Conservation (phyloP, 2,113 vertebrate species). For the Labeo rohita region DNA sequence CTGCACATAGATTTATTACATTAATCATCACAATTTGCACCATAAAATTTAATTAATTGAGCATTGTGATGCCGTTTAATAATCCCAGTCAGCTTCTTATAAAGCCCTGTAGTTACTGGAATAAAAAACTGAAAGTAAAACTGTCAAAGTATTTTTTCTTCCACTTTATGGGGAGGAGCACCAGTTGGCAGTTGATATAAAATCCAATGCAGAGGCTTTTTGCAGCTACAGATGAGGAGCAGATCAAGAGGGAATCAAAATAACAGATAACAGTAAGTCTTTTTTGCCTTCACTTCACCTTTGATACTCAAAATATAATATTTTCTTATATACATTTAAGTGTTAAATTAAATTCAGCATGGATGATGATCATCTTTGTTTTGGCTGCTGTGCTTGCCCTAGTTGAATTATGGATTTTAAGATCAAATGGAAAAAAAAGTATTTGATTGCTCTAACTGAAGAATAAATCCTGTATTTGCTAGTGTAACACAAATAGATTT, state of each 20-base stretch:
- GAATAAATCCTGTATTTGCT: background rate
- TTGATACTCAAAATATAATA: background rate
- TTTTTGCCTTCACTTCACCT: too few relatives aligned
- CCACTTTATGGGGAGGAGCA: too few relatives aligned
- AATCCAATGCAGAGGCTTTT: background rate
- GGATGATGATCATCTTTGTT: background rate
- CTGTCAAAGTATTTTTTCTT: too few relatives aligned
- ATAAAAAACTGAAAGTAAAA: too few relatives aligned
- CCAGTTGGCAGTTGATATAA: background rate
- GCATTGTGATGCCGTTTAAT: too few relatives aligned
- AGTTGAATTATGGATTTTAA: background rate
- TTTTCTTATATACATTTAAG: background rate
- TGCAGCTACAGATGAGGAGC: background rate
- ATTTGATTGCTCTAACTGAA: background rate
- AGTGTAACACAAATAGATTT: background rate
- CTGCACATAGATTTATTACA: too few relatives aligned
- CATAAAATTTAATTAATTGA: too few relatives aligned
- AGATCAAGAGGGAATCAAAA: background rate
- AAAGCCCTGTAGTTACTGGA: too few relatives aligned
- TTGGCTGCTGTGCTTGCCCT: background rate
- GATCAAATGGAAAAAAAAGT: background rate
- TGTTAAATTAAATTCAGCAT: background rate
- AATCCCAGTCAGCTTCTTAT: too few relatives aligned
- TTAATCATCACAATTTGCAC: too few relatives aligned
- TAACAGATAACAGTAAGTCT: background rate